phyloP scores from a whole-genome alignment of 2,797 vertebrate genomes.

The Labroides dimidiatus region DNA sequence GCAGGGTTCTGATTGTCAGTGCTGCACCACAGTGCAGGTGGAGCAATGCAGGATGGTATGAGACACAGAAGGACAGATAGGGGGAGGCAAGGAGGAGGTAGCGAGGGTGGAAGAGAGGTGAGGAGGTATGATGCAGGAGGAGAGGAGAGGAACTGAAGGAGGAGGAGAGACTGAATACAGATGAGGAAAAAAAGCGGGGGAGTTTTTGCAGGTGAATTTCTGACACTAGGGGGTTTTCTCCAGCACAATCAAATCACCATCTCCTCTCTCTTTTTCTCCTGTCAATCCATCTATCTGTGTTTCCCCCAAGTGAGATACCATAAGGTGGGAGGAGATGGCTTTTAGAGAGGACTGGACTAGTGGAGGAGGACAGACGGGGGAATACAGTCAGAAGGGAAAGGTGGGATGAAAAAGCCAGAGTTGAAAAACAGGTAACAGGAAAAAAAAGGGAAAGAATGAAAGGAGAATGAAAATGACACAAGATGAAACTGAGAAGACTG shows the following conservation, averaged over 20 bases:
- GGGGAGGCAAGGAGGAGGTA: constrained; percentile 40
- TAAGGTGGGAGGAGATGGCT: constrained; percentile 76
- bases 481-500: constrained; percentile 48
- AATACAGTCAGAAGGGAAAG: constrained; percentile 63
- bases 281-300: constrained; percentile 25
- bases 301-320: constrained; percentile 56
- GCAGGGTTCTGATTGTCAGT: constrained; percentile 72
- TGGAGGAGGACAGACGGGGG: constrained; percentile 68
- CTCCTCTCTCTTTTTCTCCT: constrained; percentile 30
- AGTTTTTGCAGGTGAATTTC: constrained; percentile 83
- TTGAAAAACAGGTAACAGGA: constrained; percentile 34
- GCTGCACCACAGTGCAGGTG: constrained; percentile 81
- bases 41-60: constrained; percentile 79
- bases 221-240: constrained; percentile 81
- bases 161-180: constrained; percentile 80
- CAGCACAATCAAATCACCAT: constrained; percentile 72
- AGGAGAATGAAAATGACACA: constrained; percentile 24
- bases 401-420: constrained; percentile 49
- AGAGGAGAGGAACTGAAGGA: constrained; percentile 59
- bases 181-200: constrained; percentile 78
- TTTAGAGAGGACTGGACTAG: constrained; percentile 71
- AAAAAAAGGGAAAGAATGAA: constrained; percentile 6
- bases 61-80: constrained; percentile 71
- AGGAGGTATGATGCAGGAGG: constrained; percentile 71
- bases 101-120: constrained; percentile 44